Conservation (phyloP, 1,140 invertebrate species). For the Pseudomyrmex cubaensis region DNA sequence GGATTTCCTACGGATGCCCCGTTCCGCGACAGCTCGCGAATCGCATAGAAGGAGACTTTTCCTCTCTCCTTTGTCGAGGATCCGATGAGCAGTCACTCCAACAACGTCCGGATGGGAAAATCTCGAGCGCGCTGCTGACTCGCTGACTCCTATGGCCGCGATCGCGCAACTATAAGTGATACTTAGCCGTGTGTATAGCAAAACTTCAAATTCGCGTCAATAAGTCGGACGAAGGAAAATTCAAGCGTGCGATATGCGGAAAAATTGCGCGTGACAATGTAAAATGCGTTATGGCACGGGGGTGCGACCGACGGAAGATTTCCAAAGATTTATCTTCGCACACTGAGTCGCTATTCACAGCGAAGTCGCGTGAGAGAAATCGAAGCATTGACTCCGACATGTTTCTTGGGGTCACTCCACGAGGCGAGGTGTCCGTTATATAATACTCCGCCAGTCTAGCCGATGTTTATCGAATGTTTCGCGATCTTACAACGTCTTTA, state of each 20-base stretch:
- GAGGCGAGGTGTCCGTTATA: background rate
- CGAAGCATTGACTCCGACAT: conserved; percentile 19
- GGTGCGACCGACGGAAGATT: background rate
- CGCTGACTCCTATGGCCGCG: conserved; percentile 24
- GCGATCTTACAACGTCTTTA: conserved; percentile 25
- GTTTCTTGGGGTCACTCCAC: background rate
- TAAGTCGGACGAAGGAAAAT: conserved; percentile 17
- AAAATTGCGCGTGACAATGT: conserved; percentile 28
- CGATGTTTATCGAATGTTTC: conserved; percentile 45
- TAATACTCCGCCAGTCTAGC: background rate
- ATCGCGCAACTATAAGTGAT: conserved; percentile 40
- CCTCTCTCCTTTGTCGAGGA: conserved; percentile 33
- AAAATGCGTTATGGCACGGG: background rate
- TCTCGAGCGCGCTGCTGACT: conserved; percentile 28
- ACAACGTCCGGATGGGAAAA: conserved; percentile 30
- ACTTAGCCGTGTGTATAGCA: conserved; percentile 39
- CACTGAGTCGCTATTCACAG: conserved; percentile 18
- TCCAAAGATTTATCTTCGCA: conserved; percentile 8
- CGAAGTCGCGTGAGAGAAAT: conserved; percentile 17
- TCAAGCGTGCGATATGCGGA: background rate
- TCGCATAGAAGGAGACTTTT: conserved; percentile 54
- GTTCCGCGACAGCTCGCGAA: conserved; percentile 51
- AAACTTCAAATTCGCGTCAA: conserved; percentile 14
- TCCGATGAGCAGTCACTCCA: conserved; percentile 55
- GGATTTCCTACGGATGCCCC: conserved; percentile 65